A percentile compares a stretch with the other conserved stretches of the same genome.
These are phyloP conservation scores for Poecilia velifera DNA, from an alignment of 2,797 vertebrate species.

Conservation along the genomic window DNA sequence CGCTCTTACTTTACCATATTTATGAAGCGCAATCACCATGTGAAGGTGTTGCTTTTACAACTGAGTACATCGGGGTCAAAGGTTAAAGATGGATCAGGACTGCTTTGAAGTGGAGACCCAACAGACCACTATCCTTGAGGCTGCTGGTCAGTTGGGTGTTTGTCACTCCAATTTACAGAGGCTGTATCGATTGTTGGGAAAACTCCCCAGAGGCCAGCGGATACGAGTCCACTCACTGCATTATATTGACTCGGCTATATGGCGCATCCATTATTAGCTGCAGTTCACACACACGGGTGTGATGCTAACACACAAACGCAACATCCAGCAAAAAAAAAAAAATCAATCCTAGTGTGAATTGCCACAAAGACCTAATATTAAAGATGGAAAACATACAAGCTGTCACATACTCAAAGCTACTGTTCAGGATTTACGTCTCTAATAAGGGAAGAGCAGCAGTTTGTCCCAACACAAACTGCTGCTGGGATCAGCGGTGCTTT, in stretches of 20 bases:
- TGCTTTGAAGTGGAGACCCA: neutral
- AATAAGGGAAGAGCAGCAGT: neutral
- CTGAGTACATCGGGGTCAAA: neutral
- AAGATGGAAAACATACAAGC: neutral
- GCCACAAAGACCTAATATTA: neutral
- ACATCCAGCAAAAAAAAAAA: conserved; percentile 25
- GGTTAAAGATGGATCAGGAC: neutral
- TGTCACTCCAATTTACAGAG: conserved; percentile 48
- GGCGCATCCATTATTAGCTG: conserved; percentile 24
- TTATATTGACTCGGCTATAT: conserved; percentile 42
- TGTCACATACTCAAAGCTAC: neutral
- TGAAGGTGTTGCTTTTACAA: too few species aligned
- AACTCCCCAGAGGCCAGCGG: conserved; percentile 41
- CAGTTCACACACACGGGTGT: conserved; percentile 11
- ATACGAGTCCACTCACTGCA: conserved; percentile 39
- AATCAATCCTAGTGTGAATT: conserved; percentile 11
- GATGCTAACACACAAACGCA: conserved; percentile 35
- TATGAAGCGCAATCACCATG: neutral
- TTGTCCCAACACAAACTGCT: conserved; percentile 9
- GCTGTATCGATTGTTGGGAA: conserved; percentile 45
- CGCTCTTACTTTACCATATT: neutral
- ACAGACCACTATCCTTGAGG: neutral
- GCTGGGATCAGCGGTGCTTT: conserved; percentile 23
- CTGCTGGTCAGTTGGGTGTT: conserved; percentile 3
- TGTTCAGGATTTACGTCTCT: neutral